Percentiles rank a stretch among this genome's conserved stretches.
Conservation (phyloP, 2,113 vertebrate species). For the Chaetops frenatus region DNA sequence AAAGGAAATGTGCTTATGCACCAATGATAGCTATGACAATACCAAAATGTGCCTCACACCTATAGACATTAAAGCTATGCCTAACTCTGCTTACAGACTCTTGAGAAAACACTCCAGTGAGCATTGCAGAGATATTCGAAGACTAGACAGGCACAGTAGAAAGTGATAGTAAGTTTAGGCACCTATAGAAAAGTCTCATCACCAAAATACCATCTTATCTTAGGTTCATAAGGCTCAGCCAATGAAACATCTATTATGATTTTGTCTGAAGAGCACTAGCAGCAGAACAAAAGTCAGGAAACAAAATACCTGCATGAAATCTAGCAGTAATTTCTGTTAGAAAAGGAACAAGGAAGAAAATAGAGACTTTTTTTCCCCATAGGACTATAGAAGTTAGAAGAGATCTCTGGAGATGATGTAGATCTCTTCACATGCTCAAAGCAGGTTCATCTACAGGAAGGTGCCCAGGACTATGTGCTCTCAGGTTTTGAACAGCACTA, state of each 20-base stretch:
- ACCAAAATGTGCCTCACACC: neutral
- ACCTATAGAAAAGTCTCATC: neutral
- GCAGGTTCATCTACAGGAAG: neutral
- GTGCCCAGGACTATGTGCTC: neutral
- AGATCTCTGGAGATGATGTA: neutral
- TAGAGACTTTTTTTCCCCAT: neutral
- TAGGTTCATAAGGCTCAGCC: neutral
- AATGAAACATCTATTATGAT: neutral
- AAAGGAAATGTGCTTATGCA: neutral
- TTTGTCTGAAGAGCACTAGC: neutral
- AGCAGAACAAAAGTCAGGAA: neutral
- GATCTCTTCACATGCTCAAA: neutral
- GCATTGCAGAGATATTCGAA: neutral
- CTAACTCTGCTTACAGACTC: neutral
- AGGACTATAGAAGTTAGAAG: neutral
- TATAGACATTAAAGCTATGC: neutral
- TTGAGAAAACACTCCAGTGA: neutral
- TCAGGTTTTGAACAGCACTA: neutral
- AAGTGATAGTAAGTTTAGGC: neutral
- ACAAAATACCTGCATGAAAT: neutral
- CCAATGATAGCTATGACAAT: neutral
- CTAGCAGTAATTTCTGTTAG: neutral
- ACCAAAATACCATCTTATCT: neutral
- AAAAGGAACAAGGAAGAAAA: neutral
- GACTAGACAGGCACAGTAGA: neutral